Evolutionary conservation across 92 coral and sea anemone genomes (phyloP).

Genomic region (Umimayanthus kanabou): DNA sequence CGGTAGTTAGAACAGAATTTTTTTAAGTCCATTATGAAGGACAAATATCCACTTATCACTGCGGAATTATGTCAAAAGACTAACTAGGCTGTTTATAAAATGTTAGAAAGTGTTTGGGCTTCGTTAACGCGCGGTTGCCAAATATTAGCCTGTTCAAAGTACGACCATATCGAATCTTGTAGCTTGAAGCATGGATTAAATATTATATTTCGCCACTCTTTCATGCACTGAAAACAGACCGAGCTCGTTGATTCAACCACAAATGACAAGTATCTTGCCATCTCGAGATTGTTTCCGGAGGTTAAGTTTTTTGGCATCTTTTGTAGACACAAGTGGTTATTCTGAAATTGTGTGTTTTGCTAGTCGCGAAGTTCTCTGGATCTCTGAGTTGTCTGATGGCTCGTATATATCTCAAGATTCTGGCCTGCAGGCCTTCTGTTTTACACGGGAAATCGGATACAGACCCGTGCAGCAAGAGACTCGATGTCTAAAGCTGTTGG

Average conservation of each 20-base stretch:
- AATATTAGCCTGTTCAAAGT: not conserved
- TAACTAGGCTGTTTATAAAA: not conserved
- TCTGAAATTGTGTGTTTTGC: not conserved
- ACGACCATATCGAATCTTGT: not conserved
- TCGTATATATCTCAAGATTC: not conserved
- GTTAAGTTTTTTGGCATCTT: constrained; percentile 14
- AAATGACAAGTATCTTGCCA: constrained; percentile 3
- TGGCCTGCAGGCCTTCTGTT: constrained; percentile 5
- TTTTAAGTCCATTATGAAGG: not conserved
- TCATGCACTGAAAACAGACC: constrained; percentile 30
- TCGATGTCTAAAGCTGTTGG: not conserved
- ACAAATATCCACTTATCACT: not conserved
- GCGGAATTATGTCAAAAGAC: not conserved
- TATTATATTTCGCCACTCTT: constrained; percentile 9
- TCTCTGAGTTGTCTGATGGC: not conserved
- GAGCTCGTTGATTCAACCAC: not conserved
- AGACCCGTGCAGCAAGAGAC: not conserved
- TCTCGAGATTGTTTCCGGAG: constrained; percentile 36
- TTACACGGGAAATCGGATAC: constrained; percentile 26
- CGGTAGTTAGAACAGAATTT: not conserved
- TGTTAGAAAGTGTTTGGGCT: not conserved
- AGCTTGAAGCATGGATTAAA: constrained; percentile 15
- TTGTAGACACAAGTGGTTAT: constrained; percentile 25
- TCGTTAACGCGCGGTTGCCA: not conserved
- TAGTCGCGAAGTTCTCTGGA: not conserved